Percentiles rank a stretch among this genome's conserved stretches.
These are phyloP conservation scores for Larimichthys crocea DNA, from an alignment of 2,113 vertebrate genomes.

Conservation along the genomic window DNA sequence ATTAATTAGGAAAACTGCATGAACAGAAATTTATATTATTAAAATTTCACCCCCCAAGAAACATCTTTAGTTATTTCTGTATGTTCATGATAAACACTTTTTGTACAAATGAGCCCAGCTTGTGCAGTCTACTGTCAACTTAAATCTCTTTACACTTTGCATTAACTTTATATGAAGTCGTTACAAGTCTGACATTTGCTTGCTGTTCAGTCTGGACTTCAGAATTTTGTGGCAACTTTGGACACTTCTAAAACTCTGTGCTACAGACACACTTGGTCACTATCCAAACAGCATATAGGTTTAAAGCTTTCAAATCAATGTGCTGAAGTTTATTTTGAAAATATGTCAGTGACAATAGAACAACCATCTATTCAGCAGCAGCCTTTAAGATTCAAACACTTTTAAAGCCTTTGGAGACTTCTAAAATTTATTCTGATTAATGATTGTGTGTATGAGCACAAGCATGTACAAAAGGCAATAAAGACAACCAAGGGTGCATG, in stretches of 20 bases:
- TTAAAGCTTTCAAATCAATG: background rate
- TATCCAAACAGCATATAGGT: background rate
- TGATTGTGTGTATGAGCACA: conserved; percentile 45
- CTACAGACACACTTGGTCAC: background rate
- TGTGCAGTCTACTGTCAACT: too few relatives aligned
- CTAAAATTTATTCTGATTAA: conserved; percentile 34
- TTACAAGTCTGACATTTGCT: too few relatives aligned
- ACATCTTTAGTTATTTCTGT: too few relatives aligned
- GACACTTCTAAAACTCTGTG: background rate
- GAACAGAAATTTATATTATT: too few relatives aligned
- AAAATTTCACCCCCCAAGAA: too few relatives aligned
- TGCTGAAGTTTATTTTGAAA: background rate
- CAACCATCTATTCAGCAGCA: background rate
- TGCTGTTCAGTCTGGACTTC: too few relatives aligned
- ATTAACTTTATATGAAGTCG: too few relatives aligned
- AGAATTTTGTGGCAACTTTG: background rate
- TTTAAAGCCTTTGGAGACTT: conserved; percentile 35
- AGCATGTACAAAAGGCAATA: conserved; percentile 53
- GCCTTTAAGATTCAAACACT: background rate
- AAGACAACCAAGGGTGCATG: conserved; percentile 36
- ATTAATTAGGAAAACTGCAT: too few relatives aligned
- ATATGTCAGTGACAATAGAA: background rate
- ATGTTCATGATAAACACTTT: too few relatives aligned
- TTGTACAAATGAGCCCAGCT: background rate
- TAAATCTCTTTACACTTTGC: too few relatives aligned